Percentiles rank a stretch among this genome's conserved stretches.
Evolutionary conservation across 2,113 vertebrate genomes (phyloP).

Genomic region (Chascanopsetta lugubris): DNA sequence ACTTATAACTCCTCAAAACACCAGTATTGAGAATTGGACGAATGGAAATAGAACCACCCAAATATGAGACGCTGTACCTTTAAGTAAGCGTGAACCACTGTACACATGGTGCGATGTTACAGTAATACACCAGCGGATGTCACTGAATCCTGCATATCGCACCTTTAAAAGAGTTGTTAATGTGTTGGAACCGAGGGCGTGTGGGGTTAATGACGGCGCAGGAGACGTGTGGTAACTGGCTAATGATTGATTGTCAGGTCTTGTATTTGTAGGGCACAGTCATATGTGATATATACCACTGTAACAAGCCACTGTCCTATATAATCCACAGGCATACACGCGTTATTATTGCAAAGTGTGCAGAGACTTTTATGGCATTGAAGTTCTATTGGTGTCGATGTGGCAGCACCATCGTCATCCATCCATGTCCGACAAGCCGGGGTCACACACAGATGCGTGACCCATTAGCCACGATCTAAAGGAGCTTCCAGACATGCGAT

Average conservation of each 20-base stretch:
- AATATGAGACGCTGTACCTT: no score
- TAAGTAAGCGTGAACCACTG: no score
- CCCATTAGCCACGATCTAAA: slow-evolving; percentile 12
- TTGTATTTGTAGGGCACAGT: no score
- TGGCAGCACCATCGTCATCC: not conserved
- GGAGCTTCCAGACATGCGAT: slow-evolving; percentile 5
- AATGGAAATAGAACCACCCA: no score
- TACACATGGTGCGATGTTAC: no score
- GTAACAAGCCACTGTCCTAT: not conserved
- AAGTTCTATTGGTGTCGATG: not conserved
- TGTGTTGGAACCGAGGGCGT: not conserved
- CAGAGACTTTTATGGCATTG: not conserved
- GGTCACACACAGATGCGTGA: not conserved
- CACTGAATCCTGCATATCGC: no score
- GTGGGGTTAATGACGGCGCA: not conserved
- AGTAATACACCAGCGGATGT: no score
- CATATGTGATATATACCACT: not conserved
- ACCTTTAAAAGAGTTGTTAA: no score
- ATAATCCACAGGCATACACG: not conserved
- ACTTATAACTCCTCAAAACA: no score
- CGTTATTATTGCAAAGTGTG: no score
- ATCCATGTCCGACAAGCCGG: not conserved
- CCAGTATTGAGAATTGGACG: no score
- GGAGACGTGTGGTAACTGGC: not conserved
- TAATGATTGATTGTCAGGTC: not conserved